Evolutionary conservation across 2,113 vertebrate genomes (phyloP).

Genomic region (Bos javanicus): DNA sequence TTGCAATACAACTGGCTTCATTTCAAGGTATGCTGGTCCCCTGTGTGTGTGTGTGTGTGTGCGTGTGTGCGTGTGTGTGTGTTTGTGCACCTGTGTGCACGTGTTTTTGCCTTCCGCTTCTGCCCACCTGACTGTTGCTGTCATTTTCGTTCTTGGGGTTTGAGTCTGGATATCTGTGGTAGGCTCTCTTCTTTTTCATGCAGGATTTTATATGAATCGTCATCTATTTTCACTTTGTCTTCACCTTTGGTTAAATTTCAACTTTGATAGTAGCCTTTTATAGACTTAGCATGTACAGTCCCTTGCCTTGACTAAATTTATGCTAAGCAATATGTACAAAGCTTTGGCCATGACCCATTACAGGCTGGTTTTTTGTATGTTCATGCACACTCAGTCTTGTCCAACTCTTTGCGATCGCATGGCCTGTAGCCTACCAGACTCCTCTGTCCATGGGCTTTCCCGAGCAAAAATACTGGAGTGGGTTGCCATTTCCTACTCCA

Average conservation of each 20-base stretch:
- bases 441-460: not conserved
- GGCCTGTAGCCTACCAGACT: not conserved
- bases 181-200: not conserved
- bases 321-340: not conserved
- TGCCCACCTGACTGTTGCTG: not conserved
- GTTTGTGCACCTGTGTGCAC: not conserved
- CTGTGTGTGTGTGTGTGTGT: accelerated
- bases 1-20: not conserved
- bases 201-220: not conserved
- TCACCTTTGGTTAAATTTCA: not conserved
- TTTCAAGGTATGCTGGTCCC: not conserved
- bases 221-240: not conserved
- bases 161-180: not conserved
- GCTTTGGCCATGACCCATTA: not conserved
- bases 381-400: not conserved
- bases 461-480: not conserved
- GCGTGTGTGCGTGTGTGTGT: too few species aligned
- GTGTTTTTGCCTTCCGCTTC: not conserved
- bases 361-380: not conserved
- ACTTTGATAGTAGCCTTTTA: not conserved
- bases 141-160: not conserved
- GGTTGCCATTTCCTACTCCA: not conserved
- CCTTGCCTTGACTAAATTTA: not conserved
- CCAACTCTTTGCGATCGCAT: not conserved
- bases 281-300: not conserved